phyloP scores from a whole-genome alignment of 2,888 invertebrate genomes.

The Cataglyphis livida region DNA sequence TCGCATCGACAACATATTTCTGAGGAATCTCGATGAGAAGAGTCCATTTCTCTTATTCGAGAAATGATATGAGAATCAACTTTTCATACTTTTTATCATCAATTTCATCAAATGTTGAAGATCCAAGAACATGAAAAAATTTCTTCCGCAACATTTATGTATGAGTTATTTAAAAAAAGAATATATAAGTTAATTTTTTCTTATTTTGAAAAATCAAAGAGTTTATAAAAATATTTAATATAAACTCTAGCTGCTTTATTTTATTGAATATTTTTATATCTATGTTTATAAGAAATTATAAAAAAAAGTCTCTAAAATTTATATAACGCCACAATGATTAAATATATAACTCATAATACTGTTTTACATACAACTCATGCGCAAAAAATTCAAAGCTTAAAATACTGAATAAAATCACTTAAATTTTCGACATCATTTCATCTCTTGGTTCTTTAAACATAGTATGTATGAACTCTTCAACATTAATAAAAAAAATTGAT shows the following conservation, averaged over 20 bases:
- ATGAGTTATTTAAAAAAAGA: background rate
- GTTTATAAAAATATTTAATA: background rate
- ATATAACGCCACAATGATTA: background rate
- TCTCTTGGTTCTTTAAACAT: background rate
- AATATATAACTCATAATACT: background rate
- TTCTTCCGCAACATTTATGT: background rate
- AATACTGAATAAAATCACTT: background rate
- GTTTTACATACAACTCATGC: background rate
- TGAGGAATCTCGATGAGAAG: conserved; percentile 6
- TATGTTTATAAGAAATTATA: background rate
- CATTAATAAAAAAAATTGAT: background rate
- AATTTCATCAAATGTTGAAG: background rate
- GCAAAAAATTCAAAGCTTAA: background rate
- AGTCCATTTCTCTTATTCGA: background rate
- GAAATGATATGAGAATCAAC: background rate
- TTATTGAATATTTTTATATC: background rate
- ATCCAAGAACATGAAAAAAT: background rate
- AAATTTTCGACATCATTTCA: background rate
- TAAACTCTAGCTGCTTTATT: background rate
- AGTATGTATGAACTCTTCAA: background rate
- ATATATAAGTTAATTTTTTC: background rate
- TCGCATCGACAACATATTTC: conserved; percentile 14
- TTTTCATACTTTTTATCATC: background rate
- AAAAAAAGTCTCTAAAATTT: background rate
- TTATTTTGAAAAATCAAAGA: background rate